Base-by-base conservation (phyloP, 2,888 invertebrate genomes). In the Leucoma salicis region DNA sequence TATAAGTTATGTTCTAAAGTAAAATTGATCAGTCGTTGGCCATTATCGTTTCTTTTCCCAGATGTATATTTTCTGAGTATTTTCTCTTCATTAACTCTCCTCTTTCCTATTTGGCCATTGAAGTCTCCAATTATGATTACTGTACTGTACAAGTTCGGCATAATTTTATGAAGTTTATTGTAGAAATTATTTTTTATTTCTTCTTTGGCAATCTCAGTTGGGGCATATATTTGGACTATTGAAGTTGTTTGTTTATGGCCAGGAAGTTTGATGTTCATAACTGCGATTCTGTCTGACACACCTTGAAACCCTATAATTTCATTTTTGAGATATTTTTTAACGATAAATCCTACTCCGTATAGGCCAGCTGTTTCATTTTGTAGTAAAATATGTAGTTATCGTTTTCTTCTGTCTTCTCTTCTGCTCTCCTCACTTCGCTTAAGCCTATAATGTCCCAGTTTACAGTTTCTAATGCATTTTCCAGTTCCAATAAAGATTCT, bases 171-270 rank as follows among this genome's bases (percentile, higher is more conserved):
- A 2, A 38, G 14, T 3, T 31, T 3, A 5, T 11, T n/a, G 42
- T 13, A 45, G 42, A 14, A 51, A 10, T 14, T 8, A 16, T 3
- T 40, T 43, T 25, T 41, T 31, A 8, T 25, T 25, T 31, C 25
- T 15, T 31, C 27, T 21, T 24, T 31, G 14, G 39, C 27, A 11
- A 10, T n/a, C n/a, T 39, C 32, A 8, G 39, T 39, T 14, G 32
- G 39, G 11, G 32, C 39, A 11, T 39, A 39, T 31, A 24, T 21
- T 18, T 39, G 39, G 14, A 39, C 15, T 2, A 39, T 25, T 11
- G 39, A 31, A 11, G 12, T 14, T 14, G 32, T 10, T 31, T 39
- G 8, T 25, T 32, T 39, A 14, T 39, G 14, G 14, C 32, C 39
- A 5, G 32, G 31, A 2, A 39, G 24, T 14, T 27, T 32, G 15